Evolutionary conservation across 2,113 vertebrate genomes (phyloP).

Genomic region (Himantopus leucocephalus): DNA sequence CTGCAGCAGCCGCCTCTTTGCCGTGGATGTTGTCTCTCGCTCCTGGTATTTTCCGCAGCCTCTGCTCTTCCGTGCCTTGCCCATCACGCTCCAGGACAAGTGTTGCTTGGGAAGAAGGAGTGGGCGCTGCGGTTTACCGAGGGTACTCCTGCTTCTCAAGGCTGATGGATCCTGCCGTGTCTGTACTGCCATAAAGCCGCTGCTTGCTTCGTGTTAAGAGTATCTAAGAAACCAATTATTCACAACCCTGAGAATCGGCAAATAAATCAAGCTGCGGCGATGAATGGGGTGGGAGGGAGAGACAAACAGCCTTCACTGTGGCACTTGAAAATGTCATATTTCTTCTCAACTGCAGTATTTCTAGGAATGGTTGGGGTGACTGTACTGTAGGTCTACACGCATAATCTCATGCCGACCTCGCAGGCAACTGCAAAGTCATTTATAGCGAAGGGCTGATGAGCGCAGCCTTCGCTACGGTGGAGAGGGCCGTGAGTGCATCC

Average conservation of each 20-base stretch:
- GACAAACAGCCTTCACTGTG: background rate
- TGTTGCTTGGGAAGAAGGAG: background rate
- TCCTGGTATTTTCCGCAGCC: background rate
- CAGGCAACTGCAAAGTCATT: background rate
- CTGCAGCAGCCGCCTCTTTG: too few relatives aligned
- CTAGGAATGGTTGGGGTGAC: background rate
- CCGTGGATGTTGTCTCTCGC: background rate
- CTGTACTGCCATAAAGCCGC: background rate
- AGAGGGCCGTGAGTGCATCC: background rate
- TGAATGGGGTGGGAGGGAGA: background rate
- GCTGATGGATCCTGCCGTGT: background rate
- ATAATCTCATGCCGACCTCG: background rate
- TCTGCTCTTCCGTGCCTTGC: background rate
- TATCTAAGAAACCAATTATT: background rate
- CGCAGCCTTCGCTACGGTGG: fast-evolving
- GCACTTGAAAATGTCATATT: background rate
- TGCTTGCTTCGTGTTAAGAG: background rate
- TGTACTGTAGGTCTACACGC: fast-evolving
- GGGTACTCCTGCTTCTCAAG: background rate
- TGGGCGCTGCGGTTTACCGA: background rate
- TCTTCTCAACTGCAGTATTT: background rate
- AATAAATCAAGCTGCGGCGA: fast-evolving
- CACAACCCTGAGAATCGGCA: background rate
- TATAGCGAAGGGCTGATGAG: background rate
- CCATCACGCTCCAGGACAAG: fast-evolving